Conservation (phyloP, 2,888 invertebrate genomes). For the Archips crataeganus region DNA sequence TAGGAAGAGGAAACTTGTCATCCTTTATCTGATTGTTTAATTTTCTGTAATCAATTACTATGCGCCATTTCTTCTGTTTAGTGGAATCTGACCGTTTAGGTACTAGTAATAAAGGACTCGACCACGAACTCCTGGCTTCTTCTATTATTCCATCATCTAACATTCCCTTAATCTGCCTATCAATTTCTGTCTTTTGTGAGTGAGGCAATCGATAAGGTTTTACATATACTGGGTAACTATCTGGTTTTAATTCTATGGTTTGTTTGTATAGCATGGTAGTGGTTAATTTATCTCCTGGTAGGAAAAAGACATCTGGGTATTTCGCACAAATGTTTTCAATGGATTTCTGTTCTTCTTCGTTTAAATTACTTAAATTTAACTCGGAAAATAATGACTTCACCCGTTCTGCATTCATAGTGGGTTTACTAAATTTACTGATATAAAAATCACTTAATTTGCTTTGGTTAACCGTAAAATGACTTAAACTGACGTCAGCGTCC, state of each 20-base stretch:
- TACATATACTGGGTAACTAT: neutral
- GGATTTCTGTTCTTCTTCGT: conserved; percentile 23
- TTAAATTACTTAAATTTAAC: conserved; percentile 7
- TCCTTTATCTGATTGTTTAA: no score
- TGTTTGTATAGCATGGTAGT: neutral
- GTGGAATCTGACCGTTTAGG: no score
- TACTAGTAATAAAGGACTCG: no score
- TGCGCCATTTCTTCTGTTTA: no score
- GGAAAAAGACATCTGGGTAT: conserved; percentile 31
- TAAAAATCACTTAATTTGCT: neutral
- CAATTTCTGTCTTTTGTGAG: neutral
- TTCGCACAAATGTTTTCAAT: conserved; percentile 35
- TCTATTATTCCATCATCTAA: no score
- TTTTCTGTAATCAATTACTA: no score
- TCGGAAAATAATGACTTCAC: conserved; percentile 45
- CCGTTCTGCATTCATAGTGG: conserved; percentile 40
- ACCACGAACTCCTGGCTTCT: no score
- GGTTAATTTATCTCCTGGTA: conserved; percentile 30
- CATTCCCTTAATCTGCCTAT: neutral
- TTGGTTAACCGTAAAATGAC: neutral
- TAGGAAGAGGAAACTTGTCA: no score
- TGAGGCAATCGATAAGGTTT: conserved; percentile 1
- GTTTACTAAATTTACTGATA: conserved; percentile 35
- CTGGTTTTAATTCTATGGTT: neutral
- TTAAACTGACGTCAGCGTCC: neutral